A percentile compares a stretch with the other conserved stretches of the same genome.
Evolutionary conservation across 2,797 vertebrate species (phyloP).

Genomic region (Falco cherrug): DNA sequence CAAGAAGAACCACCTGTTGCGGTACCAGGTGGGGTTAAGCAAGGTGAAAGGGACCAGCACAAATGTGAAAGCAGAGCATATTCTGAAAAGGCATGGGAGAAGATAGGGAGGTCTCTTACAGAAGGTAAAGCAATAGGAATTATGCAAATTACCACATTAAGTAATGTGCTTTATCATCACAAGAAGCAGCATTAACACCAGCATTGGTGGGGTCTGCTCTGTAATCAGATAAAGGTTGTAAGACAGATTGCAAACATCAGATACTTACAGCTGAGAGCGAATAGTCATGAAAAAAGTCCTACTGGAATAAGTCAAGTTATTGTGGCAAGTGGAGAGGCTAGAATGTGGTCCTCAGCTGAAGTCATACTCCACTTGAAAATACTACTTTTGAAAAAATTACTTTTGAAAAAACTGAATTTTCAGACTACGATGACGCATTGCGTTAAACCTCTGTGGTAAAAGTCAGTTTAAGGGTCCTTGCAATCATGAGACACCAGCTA

Average conservation of each 20-base stretch:
- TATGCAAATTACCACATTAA: not conserved
- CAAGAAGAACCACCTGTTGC: not conserved
- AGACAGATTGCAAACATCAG: not conserved
- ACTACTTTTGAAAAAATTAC: not conserved
- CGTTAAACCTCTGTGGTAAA: not conserved
- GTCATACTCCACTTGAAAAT: not conserved
- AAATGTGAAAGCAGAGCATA: not conserved
- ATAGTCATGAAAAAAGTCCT: not conserved
- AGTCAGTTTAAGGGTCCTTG: not conserved
- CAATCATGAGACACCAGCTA: not conserved
- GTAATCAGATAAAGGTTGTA: not conserved
- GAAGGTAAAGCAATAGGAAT: not conserved
- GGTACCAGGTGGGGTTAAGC: not conserved
- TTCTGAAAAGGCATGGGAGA: not conserved
- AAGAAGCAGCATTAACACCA: not conserved
- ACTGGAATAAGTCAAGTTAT: not conserved
- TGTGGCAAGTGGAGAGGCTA: not conserved
- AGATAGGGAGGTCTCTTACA: not conserved
- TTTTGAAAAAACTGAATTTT: not conserved
- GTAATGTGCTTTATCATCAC: not conserved
- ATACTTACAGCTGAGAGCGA: not conserved
- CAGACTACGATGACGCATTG: not conserved
- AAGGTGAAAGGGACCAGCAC: not conserved
- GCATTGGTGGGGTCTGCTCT: not conserved
- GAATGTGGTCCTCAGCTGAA: not conserved